A percentile compares a stretch with the other conserved stretches of the same genome.
These are phyloP conservation scores for Andricus quercusramuli DNA, from an alignment of 2,888 invertebrate species.

Conservation along the genomic window DNA sequence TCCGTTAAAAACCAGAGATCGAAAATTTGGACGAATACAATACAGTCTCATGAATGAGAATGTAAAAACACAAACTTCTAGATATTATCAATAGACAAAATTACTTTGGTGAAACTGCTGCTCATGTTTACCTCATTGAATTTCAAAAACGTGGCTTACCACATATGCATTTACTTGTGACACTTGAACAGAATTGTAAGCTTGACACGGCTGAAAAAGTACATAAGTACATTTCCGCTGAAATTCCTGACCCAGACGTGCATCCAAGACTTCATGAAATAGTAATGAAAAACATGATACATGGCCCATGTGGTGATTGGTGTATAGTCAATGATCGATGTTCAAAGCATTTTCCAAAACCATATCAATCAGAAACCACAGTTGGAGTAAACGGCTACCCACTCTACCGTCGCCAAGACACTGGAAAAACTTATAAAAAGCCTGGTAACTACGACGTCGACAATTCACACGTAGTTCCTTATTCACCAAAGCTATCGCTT, in stretches of 20 bases:
- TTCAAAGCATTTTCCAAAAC: slow-evolving; percentile 43
- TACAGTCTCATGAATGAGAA: too few species aligned
- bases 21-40: too few species aligned
- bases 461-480: slow-evolving; percentile 70
- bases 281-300: slow-evolving; percentile 48
- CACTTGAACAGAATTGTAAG: too few species aligned
- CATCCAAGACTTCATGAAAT: slow-evolving; percentile 42
- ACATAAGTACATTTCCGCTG: slow-evolving; percentile 40
- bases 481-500: slow-evolving; percentile 51
- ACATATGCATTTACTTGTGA: too few species aligned
- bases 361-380: slow-evolving; percentile 23
- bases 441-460: slow-evolving; percentile 58
- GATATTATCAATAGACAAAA: too few species aligned
- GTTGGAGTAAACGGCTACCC: slow-evolving; percentile 43
- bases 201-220: slow-evolving; percentile 47
- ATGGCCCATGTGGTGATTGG: slow-evolving; percentile 68
- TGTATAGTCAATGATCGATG: slow-evolving; percentile 33
- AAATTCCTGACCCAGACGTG: too few species aligned
- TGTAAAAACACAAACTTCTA: too few species aligned
- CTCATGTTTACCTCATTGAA: too few species aligned
- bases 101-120: too few species aligned
- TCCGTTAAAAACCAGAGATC: too few species aligned
- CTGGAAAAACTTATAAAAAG: slow-evolving; percentile 48
- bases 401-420: slow-evolving; percentile 43
- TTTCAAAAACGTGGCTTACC: too few species aligned